phyloP scores from a whole-genome alignment of 2,797 vertebrate genomes.

The Tapirus indicus region DNA sequence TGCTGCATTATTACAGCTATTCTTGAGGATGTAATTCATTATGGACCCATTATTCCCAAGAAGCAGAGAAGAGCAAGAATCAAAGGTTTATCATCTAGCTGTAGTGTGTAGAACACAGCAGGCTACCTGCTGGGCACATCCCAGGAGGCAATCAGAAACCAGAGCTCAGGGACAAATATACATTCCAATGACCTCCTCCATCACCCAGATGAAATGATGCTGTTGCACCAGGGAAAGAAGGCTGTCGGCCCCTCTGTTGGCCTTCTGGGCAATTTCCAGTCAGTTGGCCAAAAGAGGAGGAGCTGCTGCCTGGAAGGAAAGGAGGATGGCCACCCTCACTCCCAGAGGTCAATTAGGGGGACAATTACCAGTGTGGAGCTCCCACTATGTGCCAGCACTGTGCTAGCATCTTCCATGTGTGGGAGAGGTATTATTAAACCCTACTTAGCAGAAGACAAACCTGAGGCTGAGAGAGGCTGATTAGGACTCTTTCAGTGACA shows the following conservation, averaged over 20 bases:
- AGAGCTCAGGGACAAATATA: neutral
- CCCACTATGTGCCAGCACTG: neutral
- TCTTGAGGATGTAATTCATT: slow-evolving; percentile 86
- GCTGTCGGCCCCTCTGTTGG: neutral
- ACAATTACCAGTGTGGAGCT: neutral
- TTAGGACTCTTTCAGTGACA: neutral
- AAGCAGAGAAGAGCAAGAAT: slow-evolving; percentile 85
- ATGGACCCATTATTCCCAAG: slow-evolving; percentile 85
- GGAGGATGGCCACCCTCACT: neutral
- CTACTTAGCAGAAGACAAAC: neutral
- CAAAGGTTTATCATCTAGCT: slow-evolving; percentile 82
- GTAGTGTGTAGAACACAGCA: neutral
- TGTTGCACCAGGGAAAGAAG: slow-evolving; percentile 42
- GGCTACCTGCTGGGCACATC: neutral
- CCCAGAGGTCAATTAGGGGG: neutral
- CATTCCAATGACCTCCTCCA: neutral
- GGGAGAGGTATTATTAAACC: neutral
- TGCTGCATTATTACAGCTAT: slow-evolving; percentile 85
- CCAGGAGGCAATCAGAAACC: neutral
- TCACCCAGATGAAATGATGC: neutral
- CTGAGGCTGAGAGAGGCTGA: neutral
- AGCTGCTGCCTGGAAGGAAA: neutral
- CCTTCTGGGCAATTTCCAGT: neutral
- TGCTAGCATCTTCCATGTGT: neutral
- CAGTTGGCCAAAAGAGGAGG: neutral